Conservation (phyloP, 2,888 invertebrate genomes). For the Drosophila nr. medialis region DNA sequence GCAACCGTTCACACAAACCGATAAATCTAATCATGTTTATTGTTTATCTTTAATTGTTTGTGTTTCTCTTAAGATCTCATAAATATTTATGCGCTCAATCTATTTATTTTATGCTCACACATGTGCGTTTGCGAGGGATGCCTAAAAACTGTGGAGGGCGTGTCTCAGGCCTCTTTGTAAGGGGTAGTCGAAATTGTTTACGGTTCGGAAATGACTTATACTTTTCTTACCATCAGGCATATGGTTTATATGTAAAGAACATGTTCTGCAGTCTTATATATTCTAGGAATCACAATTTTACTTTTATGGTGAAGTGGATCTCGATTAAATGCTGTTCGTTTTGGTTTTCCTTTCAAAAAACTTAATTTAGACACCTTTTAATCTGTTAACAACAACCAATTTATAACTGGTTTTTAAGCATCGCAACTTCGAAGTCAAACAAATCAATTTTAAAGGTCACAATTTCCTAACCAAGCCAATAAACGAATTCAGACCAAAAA, state of each 20-base stretch:
- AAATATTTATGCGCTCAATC: constrained; percentile 65
- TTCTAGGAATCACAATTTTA: constrained; percentile 12
- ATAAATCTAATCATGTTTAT: constrained; percentile 46
- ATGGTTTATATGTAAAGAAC: neutral
- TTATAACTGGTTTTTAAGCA: constrained; percentile 38
- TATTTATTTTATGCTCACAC: constrained; percentile 57
- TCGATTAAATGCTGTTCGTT: neutral
- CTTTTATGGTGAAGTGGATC: neutral
- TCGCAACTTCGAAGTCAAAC: constrained; percentile 37
- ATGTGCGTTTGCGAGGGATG: constrained; percentile 49
- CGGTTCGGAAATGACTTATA: neutral
- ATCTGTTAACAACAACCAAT: constrained; percentile 3
- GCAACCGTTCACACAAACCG: constrained; percentile 23
- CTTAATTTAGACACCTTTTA: neutral
- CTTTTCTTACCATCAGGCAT: neutral
- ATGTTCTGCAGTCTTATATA: neutral
- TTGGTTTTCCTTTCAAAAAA: neutral
- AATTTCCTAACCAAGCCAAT: constrained; percentile 48
- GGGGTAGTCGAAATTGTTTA: constrained; percentile 13
- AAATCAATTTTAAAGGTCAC: constrained; percentile 55
- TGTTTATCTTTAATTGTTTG: constrained; percentile 39
- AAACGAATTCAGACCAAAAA: constrained; percentile 20
- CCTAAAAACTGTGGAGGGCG: constrained; percentile 6
- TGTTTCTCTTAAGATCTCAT: constrained; percentile 44
- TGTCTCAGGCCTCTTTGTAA: neutral